Conservation (phyloP, 2,888 invertebrate genomes). For the Nomada ferruginata region DNA sequence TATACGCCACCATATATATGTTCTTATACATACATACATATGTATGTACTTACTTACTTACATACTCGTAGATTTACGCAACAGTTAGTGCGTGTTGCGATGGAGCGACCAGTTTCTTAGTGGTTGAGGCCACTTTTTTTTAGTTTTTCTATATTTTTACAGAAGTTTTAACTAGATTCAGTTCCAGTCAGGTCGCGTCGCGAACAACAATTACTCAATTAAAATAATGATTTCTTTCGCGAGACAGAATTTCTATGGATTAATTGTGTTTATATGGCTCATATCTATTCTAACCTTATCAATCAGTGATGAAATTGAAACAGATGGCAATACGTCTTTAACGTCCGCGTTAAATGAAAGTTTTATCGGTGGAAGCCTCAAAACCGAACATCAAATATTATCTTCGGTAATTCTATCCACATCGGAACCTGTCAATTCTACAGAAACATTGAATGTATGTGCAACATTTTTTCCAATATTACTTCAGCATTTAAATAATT, state of each 20-base stretch:
- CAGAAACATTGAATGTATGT: constrained; percentile 33
- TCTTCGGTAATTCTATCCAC: neutral
- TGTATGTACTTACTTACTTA: too few species aligned
- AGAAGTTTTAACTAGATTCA: constrained; percentile 47
- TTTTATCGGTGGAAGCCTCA: neutral
- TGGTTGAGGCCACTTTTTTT: constrained; percentile 59
- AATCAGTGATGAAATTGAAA: constrained; percentile 56
- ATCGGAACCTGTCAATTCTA: constrained; percentile 4
- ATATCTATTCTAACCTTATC: constrained; percentile 72
- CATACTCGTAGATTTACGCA: constrained; percentile 35
- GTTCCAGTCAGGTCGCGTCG: neutral
- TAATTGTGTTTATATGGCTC: constrained; percentile 62
- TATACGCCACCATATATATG: neutral
- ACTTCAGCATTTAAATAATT: neutral
- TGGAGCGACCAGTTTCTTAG: constrained; percentile 58
- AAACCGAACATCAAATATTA: constrained; percentile 11
- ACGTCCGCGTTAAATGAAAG: constrained; percentile 10
- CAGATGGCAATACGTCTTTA: constrained; percentile 49
- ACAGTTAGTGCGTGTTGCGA: constrained; percentile 45
- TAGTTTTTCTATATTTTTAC: constrained; percentile 66
- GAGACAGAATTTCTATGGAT: constrained; percentile 34
- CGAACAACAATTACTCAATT: constrained; percentile 9
- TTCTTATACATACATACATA: neutral
- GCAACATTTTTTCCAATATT: neutral
- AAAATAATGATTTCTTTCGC: constrained; percentile 48